Conservation (phyloP, 2,797 vertebrate genomes). For the Sitta carolinensis region DNA sequence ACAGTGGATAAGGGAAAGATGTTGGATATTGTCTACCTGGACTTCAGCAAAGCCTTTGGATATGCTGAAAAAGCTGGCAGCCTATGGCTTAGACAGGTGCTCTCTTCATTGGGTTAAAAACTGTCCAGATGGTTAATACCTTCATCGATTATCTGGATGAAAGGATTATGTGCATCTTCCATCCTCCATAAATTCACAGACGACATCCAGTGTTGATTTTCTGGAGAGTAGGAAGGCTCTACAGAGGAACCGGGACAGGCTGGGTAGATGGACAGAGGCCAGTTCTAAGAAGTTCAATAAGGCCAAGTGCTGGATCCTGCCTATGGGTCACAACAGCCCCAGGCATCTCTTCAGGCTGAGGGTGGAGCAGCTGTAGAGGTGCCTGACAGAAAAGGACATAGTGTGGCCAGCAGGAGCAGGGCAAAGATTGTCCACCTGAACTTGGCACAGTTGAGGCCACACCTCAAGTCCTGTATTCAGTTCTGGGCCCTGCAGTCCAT, state of each 20-base stretch:
- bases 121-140: neutral
- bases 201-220: neutral
- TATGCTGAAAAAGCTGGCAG: neutral
- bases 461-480: rapidly evolving
- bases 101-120: neutral
- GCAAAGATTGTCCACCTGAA: rapidly evolving
- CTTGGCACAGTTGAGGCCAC: rapidly evolving
- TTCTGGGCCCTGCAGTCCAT: neutral
- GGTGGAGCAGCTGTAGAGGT: neutral
- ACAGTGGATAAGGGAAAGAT: neutral
- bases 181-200: neutral
- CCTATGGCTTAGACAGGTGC: rapidly evolving
- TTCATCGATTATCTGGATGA: neutral
- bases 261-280: too few species aligned
- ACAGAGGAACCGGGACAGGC: neutral
- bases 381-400: neutral
- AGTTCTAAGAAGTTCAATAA: neutral
- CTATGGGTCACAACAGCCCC: neutral
- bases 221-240: neutral
- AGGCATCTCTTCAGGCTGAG: neutral
- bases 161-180: too few species aligned
- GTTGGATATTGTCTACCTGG: neutral
- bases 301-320: too few species aligned
- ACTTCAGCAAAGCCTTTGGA: neutral
- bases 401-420: neutral